Percentiles rank a stretch among this genome's conserved stretches.
Evolutionary conservation across 2,797 vertebrate species (phyloP).

Genomic region (Esox masquinongy): DNA sequence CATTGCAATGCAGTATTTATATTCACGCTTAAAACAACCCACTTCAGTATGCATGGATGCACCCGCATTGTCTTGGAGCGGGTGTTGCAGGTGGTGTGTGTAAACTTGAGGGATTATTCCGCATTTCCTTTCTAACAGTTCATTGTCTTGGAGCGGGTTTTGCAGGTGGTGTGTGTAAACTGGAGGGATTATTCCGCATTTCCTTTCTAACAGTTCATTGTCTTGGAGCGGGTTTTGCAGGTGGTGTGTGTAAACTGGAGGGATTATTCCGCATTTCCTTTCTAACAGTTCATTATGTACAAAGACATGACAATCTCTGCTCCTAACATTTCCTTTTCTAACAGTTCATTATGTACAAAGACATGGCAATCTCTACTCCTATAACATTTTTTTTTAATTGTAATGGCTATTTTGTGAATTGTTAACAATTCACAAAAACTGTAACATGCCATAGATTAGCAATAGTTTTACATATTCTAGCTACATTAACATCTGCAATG

Average conservation of each 20-base stretch:
- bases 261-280: neutral
- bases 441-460: too few relatives aligned
- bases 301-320: neutral
- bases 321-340: neutral
- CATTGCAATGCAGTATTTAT: slow-evolving; percentile 60
- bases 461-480: too few relatives aligned
- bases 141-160: slow-evolving; percentile 16
- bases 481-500: too few relatives aligned
- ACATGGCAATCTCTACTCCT: slow-evolving; percentile 8
- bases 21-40: slow-evolving; percentile 41
- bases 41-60: slow-evolving; percentile 14
- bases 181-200: neutral
- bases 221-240: slow-evolving; percentile 15
- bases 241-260: slow-evolving; percentile 8
- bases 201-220: neutral
- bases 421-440: too few relatives aligned
- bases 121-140: neutral
- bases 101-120: neutral
- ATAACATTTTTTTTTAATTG: too few relatives aligned
- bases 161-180: slow-evolving; percentile 9
- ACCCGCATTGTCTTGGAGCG: slow-evolving; percentile 14
- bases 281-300: too few relatives aligned
- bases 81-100: slow-evolving; percentile 13
- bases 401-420: too few relatives aligned
- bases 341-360: neutral